These are phyloP conservation scores for Phylloscopus trochiloides DNA, from an alignment of 2,113 vertebrate genomes.

Conservation along the genomic window DNA sequence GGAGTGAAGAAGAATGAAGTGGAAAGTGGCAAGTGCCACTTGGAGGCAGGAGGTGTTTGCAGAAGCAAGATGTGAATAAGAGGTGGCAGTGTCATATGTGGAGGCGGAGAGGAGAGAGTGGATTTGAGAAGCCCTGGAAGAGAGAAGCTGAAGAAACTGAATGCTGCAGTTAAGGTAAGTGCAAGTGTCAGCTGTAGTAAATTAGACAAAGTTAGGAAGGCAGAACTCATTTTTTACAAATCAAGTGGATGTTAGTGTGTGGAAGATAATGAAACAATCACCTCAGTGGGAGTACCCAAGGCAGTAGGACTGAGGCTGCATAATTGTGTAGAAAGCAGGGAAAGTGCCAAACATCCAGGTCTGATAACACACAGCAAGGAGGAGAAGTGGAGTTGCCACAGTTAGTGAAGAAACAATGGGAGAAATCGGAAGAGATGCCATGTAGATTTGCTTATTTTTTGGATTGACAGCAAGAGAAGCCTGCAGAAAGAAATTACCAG, in stretches of 20 bases:
- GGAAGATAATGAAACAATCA: background rate
- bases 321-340: background rate
- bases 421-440: background rate
- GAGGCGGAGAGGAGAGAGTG: background rate
- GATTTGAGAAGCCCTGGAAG: background rate
- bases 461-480: background rate
- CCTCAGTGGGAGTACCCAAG: background rate
- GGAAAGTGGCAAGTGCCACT: background rate
- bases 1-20: background rate
- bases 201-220: background rate
- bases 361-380: background rate
- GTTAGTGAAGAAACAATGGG: background rate
- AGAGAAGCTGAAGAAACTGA: background rate
- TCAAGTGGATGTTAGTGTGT: background rate
- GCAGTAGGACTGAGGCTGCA: background rate
- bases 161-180: background rate
- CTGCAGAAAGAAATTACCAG: background rate
- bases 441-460: background rate
- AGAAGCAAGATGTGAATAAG: background rate
- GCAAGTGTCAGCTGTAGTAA: background rate
- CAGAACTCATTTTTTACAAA: background rate
- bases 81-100: background rate
- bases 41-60: background rate
- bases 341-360: background rate
- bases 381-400: background rate